These are phyloP conservation scores for Drosophila pseudotakahashii DNA, from an alignment of 2,888 invertebrate species.

Conservation along the genomic window DNA sequence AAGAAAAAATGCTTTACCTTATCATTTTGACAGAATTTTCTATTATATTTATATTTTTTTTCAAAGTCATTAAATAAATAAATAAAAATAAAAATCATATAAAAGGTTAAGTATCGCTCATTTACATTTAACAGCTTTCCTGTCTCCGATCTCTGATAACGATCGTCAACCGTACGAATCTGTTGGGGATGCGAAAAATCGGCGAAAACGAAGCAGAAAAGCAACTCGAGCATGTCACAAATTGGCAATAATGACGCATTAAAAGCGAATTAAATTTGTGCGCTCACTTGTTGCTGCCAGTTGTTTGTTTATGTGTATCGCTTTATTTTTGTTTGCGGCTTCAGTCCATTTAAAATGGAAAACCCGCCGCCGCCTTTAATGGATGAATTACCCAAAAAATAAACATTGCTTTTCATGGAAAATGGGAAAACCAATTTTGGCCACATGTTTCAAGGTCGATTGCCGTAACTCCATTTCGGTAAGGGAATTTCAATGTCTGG, in stretches of 20 bases:
- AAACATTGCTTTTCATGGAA: constrained; percentile 53
- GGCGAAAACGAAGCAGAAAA: constrained; percentile 2
- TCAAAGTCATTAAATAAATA: background rate
- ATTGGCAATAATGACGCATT: constrained; percentile 72
- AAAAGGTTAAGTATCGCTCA: background rate
- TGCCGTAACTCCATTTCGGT: constrained; percentile 20
- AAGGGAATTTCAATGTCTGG: constrained; percentile 17
- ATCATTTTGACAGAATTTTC: too few species aligned
- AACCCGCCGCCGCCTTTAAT: constrained; percentile 54
- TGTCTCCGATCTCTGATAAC: constrained; percentile 39
- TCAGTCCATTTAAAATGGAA: constrained; percentile 56
- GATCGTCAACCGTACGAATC: constrained; percentile 26
- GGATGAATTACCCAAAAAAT: constrained; percentile 49
- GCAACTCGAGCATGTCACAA: constrained; percentile 38
- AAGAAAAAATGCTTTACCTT: too few species aligned
- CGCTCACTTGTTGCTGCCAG: constrained; percentile 65
- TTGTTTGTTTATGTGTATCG: constrained; percentile 32
- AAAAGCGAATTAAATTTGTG: constrained; percentile 61
- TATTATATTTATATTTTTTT: background rate
- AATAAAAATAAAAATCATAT: background rate
- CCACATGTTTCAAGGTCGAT: constrained; percentile 64
- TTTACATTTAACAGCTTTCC: constrained; percentile 6
- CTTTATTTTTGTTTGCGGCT: constrained; percentile 36
- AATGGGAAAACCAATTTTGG: constrained; percentile 48
- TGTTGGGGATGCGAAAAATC: constrained; percentile 14